Evolutionary conservation across 2,888 invertebrate genomes (phyloP), one percentile per base, ranked within the genome.

Genomic region (Macrosoma leucophasiata): DNA sequence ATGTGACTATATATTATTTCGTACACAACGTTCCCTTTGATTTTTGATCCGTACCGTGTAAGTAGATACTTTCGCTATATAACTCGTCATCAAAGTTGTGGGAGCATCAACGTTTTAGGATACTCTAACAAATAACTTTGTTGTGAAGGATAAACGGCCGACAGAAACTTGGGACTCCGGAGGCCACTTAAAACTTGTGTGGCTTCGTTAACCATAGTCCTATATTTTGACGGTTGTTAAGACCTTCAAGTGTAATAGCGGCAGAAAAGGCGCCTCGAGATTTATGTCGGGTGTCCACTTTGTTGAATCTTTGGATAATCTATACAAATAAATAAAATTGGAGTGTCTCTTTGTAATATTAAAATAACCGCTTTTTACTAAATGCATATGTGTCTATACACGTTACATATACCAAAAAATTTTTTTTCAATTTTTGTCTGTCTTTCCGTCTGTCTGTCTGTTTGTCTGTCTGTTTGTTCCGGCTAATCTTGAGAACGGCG

Each of bases 181-280:
- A 64, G 79, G 74, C 78, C 76, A 79, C 77, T 81, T 81, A 72
- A 77, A 81, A 79, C 77, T 81, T 81, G 68, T 70, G 73, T 78
- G 76, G 74, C 77, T 81, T 75, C 67, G 74, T 73, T 75, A 73
- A 66, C 70, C 73, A 68, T 68, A 65, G 68, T 58, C 62, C 44
- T 64, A 67, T 65, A 65, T 68, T 61, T 57, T 49, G 55, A 33
- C 28, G 18, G 61, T 58, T 62, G 68, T 62, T 65, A 62, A 62
- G 61, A 58, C 58, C 62, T 50, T 13, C 23, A 13, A 21, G n/a
- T 23, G 24, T 17, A 5, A 17, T 29, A 34, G 24, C 33, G 33
- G 7, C 11, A 30, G 27, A 27, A 14, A 12, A 19, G 23, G 23
- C 29, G 23, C 28, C 19, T 34, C 19, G 14, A 34, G 28, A 34